Evolutionary conservation across 2,797 vertebrate species (phyloP).

Genomic region (Coreius guichenoti): DNA sequence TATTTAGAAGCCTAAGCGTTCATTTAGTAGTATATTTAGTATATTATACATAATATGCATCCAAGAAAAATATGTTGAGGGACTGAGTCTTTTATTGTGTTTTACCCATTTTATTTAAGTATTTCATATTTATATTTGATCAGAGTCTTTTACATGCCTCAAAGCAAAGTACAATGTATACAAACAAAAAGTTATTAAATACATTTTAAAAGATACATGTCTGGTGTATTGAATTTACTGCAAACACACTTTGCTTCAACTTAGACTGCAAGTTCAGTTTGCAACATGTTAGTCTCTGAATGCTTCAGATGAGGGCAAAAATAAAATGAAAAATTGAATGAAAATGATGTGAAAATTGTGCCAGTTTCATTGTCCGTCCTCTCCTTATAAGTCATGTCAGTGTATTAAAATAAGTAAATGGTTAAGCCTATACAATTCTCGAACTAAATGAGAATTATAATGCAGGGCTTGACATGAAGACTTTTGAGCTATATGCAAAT

Average conservation of each 20-base stretch:
- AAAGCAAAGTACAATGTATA: conserved; percentile 8
- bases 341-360: neutral
- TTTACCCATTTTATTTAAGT: neutral
- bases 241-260: neutral
- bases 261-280: neutral
- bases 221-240: conserved; percentile 1
- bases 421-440: neutral
- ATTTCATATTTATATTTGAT: neutral
- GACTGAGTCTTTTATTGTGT: neutral
- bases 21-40: neutral
- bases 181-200: neutral
- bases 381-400: neutral
- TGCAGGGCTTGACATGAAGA: neutral
- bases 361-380: neutral
- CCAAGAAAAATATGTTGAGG: neutral
- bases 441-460: neutral
- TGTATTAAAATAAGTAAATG: neutral
- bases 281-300: neutral
- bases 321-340: neutral
- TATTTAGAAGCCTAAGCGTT: neutral
- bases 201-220: neutral
- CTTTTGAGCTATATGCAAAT: neutral
- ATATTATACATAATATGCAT: neutral
- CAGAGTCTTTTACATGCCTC: neutral
- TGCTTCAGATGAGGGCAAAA: neutral